phyloP scores from a whole-genome alignment of 2,113 vertebrate species.

The Noctilio leporinus region DNA sequence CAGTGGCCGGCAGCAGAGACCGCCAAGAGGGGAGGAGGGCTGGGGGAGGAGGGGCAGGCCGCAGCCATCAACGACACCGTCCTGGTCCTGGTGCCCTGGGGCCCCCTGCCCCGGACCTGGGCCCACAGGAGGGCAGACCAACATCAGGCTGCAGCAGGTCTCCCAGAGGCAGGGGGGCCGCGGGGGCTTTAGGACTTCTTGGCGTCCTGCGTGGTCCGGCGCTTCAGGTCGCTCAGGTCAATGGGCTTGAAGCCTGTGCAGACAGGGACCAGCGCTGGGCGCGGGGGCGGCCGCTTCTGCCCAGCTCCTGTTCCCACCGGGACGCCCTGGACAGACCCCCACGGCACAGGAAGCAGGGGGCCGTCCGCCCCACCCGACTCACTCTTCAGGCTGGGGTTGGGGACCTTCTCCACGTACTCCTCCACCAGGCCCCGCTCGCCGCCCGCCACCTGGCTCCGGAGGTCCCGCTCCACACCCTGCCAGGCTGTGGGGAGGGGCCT shows the following conservation, averaged over 20 bases:
- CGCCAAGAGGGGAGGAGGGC: background rate
- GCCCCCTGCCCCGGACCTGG: background rate
- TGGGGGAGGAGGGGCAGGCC: background rate
- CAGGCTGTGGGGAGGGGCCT: constrained; percentile 81
- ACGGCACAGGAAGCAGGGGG: background rate
- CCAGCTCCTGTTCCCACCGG: background rate
- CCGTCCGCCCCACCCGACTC: constrained; percentile 70
- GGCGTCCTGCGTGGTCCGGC: constrained; percentile 88
- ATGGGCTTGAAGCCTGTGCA: constrained; percentile 91
- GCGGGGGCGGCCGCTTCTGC: background rate
- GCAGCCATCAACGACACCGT: background rate
- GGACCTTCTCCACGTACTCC: constrained; percentile 97
- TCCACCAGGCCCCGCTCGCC: constrained; percentile 93
- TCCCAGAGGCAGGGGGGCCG: constrained; percentile 31
- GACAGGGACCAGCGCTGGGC: background rate
- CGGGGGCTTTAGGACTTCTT: constrained; percentile 88
- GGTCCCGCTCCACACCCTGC: constrained; percentile 95
- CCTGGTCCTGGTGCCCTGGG: background rate
- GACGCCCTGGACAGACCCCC: background rate
- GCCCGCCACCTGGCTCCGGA: constrained; percentile 87
- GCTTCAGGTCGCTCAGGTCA: constrained; percentile 92
- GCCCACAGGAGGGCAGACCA: constrained; percentile 69
- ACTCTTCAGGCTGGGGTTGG: constrained; percentile 95
- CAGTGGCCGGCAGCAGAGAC: background rate
- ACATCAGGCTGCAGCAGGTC: constrained; percentile 67